Evolutionary conservation across 2,797 vertebrate genomes (phyloP).

Genomic region (Gorsachius magnificus): DNA sequence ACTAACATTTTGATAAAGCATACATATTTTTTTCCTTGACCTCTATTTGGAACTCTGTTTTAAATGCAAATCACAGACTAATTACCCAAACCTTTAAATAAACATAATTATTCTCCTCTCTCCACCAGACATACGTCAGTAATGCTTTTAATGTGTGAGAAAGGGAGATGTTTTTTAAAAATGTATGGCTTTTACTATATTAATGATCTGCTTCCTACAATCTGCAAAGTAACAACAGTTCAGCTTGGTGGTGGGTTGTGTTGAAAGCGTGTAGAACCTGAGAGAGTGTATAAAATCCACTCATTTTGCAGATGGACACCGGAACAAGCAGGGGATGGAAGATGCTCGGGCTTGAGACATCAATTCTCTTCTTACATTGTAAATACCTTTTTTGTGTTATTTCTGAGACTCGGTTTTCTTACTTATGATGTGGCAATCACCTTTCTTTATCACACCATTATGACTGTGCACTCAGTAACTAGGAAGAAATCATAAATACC

Average conservation of each 20-base stretch:
- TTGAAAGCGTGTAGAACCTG: not conserved
- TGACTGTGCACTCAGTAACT: not conserved
- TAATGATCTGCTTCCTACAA: not conserved
- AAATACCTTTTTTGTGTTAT: not conserved
- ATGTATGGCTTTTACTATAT: not conserved
- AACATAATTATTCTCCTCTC: not conserved
- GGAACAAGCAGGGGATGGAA: not conserved
- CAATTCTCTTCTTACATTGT: not conserved
- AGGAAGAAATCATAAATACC: not conserved
- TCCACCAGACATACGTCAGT: not conserved
- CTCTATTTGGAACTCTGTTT: not conserved
- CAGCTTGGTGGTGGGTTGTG: not conserved
- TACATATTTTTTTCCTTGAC: not conserved
- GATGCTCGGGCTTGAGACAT: not conserved
- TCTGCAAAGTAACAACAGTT: not conserved
- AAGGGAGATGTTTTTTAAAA: not conserved
- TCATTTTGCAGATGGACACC: not conserved
- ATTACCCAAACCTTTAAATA: not conserved
- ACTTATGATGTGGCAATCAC: not conserved
- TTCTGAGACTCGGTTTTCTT: not conserved
- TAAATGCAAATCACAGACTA: not conserved
- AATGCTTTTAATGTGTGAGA: not conserved
- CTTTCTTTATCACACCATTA: not conserved
- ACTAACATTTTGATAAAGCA: not conserved
- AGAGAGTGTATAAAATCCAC: not conserved